phyloP scores from a whole-genome alignment of 1,140 invertebrate species.

The Magallana angulata region DNA sequence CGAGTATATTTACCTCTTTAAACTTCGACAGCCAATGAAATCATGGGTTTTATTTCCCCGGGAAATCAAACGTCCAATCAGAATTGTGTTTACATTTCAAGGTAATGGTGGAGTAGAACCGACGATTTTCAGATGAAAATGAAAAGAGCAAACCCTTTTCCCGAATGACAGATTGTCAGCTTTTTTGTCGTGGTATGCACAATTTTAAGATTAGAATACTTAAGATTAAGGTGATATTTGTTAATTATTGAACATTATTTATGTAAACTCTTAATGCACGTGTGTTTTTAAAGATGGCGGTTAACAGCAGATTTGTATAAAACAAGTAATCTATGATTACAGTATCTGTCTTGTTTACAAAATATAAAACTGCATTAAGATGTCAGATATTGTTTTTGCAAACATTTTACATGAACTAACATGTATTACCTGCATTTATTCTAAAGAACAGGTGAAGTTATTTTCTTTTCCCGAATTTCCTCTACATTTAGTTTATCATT shows the following conservation, averaged over 20 bases:
- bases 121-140: conserved; percentile 15
- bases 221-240: neutral
- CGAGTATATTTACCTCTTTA: conserved; percentile 14
- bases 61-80: neutral
- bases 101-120: neutral
- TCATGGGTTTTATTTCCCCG: conserved; percentile 2
- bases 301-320: neutral
- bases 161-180: neutral
- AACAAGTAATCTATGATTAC: no score
- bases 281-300: conserved; percentile 32
- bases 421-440: no score
- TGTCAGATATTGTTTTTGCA: no score
- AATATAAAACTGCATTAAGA: no score
- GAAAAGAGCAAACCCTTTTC: neutral
- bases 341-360: no score
- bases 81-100: neutral
- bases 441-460: no score
- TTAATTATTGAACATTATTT: neutral
- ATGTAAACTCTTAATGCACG: neutral
- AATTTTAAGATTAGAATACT: neutral
- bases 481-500: no score
- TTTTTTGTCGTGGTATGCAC: neutral
- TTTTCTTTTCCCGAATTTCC: no score
- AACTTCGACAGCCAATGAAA: neutral
- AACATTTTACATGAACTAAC: no score